A percentile compares a stretch with the other conserved stretches of the same genome.
Conservation (phyloP, 1,140 invertebrate species). For the Anthonomus grandis region DNA sequence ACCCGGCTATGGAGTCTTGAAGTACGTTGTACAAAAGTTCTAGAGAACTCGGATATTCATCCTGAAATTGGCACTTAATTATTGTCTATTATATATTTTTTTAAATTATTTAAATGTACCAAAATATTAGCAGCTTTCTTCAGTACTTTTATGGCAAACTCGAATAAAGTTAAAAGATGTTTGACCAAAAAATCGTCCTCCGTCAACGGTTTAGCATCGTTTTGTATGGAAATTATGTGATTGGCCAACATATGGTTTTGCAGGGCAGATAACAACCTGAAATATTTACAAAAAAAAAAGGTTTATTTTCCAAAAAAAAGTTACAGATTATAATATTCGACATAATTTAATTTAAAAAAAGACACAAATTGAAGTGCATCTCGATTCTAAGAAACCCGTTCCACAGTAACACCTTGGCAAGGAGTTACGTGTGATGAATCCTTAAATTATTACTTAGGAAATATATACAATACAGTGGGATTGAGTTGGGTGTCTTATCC, state of each 20-base stretch:
- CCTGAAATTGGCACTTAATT: conserved; percentile 6
- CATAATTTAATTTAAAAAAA: not conserved
- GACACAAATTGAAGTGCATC: too few species aligned
- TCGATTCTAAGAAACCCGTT: too few species aligned
- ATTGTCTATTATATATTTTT: not conserved
- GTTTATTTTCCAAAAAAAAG: too few species aligned
- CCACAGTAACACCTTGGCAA: too few species aligned
- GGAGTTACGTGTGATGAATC: too few species aligned
- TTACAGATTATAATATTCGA: too few species aligned
- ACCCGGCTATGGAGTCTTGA: conserved; percentile 54
- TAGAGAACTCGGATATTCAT: conserved; percentile 40
- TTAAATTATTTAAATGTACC: conserved; percentile 16
- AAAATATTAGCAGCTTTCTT: conserved; percentile 45
- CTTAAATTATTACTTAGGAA: too few species aligned
- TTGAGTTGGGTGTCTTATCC: too few species aligned
- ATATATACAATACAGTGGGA: too few species aligned
- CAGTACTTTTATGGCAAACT: conserved; percentile 52
- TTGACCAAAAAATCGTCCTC: conserved; percentile 49
- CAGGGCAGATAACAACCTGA: conserved; percentile 53
- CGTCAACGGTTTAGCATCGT: not conserved
- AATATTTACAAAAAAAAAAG: too few species aligned
- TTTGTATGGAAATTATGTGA: conserved; percentile 32
- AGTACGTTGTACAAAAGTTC: conserved; percentile 53
- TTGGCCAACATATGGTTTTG: conserved; percentile 62
- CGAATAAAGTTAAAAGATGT: conserved; percentile 54